phyloP scores from a whole-genome alignment of 64 coral and sea anemone genomes.

The Dendronephthya gigantea region DNA sequence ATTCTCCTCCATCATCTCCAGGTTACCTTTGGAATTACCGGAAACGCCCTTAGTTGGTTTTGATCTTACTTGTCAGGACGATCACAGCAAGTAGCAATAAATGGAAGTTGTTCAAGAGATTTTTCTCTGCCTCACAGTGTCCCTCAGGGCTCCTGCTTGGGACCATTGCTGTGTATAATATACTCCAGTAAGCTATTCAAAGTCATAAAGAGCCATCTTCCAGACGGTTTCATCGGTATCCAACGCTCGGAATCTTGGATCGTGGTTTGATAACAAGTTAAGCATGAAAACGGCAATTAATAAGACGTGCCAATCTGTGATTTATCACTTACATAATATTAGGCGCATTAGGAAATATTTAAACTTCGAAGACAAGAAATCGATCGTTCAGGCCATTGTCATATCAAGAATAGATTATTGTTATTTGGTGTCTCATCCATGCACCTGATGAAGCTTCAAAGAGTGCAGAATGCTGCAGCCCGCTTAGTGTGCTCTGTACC shows the following conservation, averaged over 20 bases:
- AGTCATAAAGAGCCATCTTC: neutral
- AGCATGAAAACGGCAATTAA: neutral
- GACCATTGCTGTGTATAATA: neutral
- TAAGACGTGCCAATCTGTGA: neutral
- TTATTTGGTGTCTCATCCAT: constrained; percentile 28
- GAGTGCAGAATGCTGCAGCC: constrained; percentile 19
- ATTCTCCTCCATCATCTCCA: neutral
- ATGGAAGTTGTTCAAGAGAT: neutral
- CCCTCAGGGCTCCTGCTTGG: neutral
- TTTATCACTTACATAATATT: neutral
- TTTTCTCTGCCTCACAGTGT: neutral
- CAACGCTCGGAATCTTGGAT: neutral
- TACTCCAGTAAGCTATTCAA: neutral
- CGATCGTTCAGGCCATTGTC: neutral
- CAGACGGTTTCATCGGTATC: neutral
- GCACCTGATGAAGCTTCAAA: constrained; percentile 19
- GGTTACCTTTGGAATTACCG: neutral
- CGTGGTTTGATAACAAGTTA: neutral
- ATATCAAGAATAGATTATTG: constrained; percentile 41
- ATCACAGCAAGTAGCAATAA: neutral
- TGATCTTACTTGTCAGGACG: neutral
- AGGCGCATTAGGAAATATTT: neutral
- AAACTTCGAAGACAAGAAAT: neutral
- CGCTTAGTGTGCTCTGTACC: constrained; percentile 15
- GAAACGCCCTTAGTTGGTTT: neutral